A percentile compares a stretch with the other conserved stretches of the same genome.
These are phyloP conservation scores for Leucania comma DNA, from an alignment of 2,888 invertebrate species.

Conservation along the genomic window DNA sequence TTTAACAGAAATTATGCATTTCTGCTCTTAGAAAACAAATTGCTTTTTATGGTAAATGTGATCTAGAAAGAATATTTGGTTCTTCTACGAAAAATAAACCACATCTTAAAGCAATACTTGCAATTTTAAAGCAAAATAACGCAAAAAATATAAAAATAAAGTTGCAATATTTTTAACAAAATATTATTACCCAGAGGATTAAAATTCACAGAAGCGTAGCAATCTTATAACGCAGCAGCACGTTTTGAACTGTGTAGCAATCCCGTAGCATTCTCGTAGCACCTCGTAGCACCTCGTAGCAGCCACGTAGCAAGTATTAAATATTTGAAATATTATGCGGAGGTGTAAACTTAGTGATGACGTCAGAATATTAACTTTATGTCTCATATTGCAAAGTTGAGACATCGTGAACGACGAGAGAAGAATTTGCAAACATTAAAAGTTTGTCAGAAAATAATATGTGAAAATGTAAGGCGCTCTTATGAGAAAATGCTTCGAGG, in stretches of 20 bases:
- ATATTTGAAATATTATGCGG: conserved; percentile 50
- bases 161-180: conserved; percentile 13
- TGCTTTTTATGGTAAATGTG: not conserved
- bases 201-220: conserved; percentile 33
- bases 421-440: conserved; percentile 60
- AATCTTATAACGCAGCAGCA: conserved; percentile 31
- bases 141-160: conserved; percentile 8
- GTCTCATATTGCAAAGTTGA: conserved; percentile 45
- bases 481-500: not conserved
- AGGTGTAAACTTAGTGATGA: conserved; percentile 57
- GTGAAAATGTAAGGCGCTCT: conserved; percentile 11
- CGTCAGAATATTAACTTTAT: conserved; percentile 48
- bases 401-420: conserved; percentile 10
- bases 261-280: conserved; percentile 30
- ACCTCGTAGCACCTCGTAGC: conserved; percentile 27
- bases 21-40: not conserved
- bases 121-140: not conserved
- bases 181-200: conserved; percentile 25
- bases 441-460: conserved; percentile 46
- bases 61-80: not conserved
- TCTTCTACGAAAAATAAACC: not conserved
- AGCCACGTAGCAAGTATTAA: conserved; percentile 57
- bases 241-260: conserved; percentile 39
- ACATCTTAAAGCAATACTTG: not conserved
- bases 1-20: conserved; percentile 14